Percentiles rank a stretch among this genome's conserved stretches.
phyloP scores from a whole-genome alignment of 2,888 invertebrate species.

The Cyclophora punctaria region DNA sequence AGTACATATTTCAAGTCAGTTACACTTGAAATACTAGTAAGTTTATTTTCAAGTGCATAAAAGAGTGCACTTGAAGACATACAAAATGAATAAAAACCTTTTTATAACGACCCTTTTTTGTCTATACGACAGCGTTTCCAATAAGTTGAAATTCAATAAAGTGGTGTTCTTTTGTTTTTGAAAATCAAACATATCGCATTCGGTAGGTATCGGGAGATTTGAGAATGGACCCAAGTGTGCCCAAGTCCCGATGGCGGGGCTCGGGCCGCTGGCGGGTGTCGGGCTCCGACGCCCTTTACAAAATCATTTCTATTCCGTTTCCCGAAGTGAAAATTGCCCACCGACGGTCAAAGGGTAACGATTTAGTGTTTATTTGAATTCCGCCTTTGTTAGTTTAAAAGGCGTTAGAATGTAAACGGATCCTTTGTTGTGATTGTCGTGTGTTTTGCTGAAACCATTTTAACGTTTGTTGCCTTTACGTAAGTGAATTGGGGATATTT shows the following conservation, averaged over 20 bases:
- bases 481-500: conserved; percentile 1
- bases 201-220: conserved; percentile 14
- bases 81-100: no score
- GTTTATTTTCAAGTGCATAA: no score
- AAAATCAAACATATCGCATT: no score
- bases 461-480: conserved; percentile 24
- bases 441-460: conserved; percentile 34
- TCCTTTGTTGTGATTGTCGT: conserved; percentile 66
- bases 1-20: no score
- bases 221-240: conserved; percentile 33
- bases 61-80: no score
- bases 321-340: conserved; percentile 70
- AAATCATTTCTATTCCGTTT: conserved; percentile 71
- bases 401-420: conserved; percentile 70
- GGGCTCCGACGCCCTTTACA: conserved; percentile 47
- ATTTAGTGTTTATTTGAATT: conserved; percentile 73
- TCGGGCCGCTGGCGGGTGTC: conserved; percentile 18
- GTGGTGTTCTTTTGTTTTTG: no score
- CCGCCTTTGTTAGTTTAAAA: conserved; percentile 72
- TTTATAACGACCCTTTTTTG: no score
- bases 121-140: no score
- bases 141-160: no score
- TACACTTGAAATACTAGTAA: no score
- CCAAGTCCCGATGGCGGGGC: conserved; percentile 1
- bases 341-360: conserved; percentile 72